Evolutionary conservation across 2,113 vertebrate genomes (phyloP), one percentile per base, ranked within the genome.

Genomic region (Eurystomus gularis): DNA sequence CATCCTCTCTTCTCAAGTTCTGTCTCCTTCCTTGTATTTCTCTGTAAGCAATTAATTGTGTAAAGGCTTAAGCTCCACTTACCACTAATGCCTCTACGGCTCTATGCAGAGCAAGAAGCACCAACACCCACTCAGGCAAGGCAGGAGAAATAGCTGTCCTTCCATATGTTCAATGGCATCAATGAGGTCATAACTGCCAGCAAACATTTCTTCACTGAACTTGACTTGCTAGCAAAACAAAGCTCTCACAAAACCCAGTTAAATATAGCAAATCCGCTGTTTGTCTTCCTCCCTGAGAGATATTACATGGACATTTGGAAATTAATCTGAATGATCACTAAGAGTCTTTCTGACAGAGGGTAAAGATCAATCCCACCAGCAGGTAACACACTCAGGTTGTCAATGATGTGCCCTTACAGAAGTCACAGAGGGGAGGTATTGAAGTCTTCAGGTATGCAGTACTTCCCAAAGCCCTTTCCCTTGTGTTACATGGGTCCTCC

Each of bases 21-120:
- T 95, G 26, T 21, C 78, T 93, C 69, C 58, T 90, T 96, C 58
- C 82, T 89, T 93, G 66, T 81, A 68, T 89, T 93, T 91, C 87
- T 97, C 66, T 64, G 37, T 44, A 81, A 86, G n/a, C 39, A 72
- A n/a, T 65, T 86, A n/a, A 52, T 92, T 29, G 29, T 28, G 23
- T 44, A 83, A 62, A 48, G 54, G 58, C 57, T 92, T 82, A 81
- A 93, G 31, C 66, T 85, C 18, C 39, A 16, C 55, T 92, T 81
- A 92, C 29, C 75, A 79, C 29, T 37, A 68, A 82, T 18, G n/a
- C 37, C 31, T 82, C 60, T 57, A 9, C 28, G 39, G 58, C 66
- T 93, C 86, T 92, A 44, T 86, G 78, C 23, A 81, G 48, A 73
- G 79, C 71, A 46, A 94, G 81, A 72, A 90, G 83, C 5, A 5